Evolutionary conservation across 2,888 invertebrate genomes (phyloP).

Genomic region (Mythimna pallens): DNA sequence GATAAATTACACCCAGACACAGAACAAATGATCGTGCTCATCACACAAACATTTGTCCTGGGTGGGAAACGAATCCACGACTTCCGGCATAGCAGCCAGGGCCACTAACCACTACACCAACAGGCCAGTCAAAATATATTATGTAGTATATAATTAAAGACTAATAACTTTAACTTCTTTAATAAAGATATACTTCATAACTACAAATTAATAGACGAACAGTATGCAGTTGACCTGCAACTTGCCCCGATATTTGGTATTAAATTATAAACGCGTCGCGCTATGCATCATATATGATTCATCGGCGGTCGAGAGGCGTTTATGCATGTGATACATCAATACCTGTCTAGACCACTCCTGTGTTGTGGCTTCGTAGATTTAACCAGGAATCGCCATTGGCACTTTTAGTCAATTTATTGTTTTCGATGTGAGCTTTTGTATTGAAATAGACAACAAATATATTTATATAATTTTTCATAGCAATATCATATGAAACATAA

Average conservation of each 20-base stretch:
- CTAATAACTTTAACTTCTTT: no score
- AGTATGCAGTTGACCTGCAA: slow-evolving; percentile 7
- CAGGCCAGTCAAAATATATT: no score
- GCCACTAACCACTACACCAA: no score
- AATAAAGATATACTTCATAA: neutral
- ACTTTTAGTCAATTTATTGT: slow-evolving; percentile 20
- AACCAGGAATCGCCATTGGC: slow-evolving; percentile 15
- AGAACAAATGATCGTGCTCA: no score
- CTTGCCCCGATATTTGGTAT: slow-evolving; percentile 18
- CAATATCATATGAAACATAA: no score
- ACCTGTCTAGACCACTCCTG: slow-evolving; percentile 47
- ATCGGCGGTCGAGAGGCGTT: slow-evolving; percentile 33
- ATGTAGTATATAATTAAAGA: no score
- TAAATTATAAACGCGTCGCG: slow-evolving; percentile 30
- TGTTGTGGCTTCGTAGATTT: slow-evolving; percentile 34
- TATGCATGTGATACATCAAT: slow-evolving; percentile 57
- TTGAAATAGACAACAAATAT: neutral
- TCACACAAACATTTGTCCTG: no score
- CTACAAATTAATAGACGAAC: neutral
- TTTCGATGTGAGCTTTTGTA: neutral
- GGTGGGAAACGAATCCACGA: no score
- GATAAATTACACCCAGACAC: no score
- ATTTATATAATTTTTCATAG: neutral
- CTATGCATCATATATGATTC: slow-evolving; percentile 56
- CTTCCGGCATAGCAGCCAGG: no score